Base-by-base conservation (phyloP, 2,888 invertebrate species). In the Hemaris fuciformis region DNA sequence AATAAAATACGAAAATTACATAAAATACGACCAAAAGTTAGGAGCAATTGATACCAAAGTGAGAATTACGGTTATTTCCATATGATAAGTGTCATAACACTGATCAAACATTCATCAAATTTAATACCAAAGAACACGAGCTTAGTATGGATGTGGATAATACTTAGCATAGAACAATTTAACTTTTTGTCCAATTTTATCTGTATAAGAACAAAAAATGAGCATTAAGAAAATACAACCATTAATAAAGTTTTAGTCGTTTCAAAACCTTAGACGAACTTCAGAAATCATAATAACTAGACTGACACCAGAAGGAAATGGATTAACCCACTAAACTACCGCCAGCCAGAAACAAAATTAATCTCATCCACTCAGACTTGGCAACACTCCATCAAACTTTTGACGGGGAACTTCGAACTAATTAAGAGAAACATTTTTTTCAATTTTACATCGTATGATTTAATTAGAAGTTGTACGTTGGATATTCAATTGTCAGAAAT, bases 341-440 rank as follows among this genome's bases (percentile, higher is more conserved):
- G 10, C 53, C 22, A 23, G 45, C 22, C 10, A 18, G 18, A 15
- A 20, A 31, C 53, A 4, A 53, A 53, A 53, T 27, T 27, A 53
- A 53, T 53, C 27, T 53, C 31, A 10, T 6, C 31, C 3, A 1
- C 18, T 46, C 45, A 10, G 43, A 43, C 1, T 53, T 53, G 53
- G 53, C 53, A 53, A 53, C 31, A 53, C 27, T 53, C 53, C 53
- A 53, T 20, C 27, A 31, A 53, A 53, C 53, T 53, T 53, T 18
- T 31, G 53, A 53, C 53, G 27, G 8, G n/a, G 31, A 3, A 53
- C 53, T 10, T 27, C 3, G 10, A 31, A 31, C 53, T 53, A 31
- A 53, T 53, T 53, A 31, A 53, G 53, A 53, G 53, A 53, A 31
- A 27, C 27, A 15, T 18, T 48, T 53, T n/a, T 31, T 53, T 31